A percentile compares a stretch with the other conserved stretches of the same genome.
Conservation (phyloP, 2,113 vertebrate species). For the Labeo rohita region DNA sequence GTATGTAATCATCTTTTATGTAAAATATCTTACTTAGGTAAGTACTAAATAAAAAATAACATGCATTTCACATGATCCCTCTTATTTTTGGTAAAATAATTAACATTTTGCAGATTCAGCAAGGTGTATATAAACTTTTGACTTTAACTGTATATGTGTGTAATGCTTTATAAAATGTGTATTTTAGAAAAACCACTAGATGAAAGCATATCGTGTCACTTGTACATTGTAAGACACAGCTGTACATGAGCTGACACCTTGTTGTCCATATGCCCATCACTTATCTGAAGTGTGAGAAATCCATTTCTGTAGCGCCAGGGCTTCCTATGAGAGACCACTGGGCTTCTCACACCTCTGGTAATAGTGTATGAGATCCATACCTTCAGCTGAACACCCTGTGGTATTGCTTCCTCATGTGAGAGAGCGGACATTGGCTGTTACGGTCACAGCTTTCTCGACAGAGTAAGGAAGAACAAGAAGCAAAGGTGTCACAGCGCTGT, state of each 20-base stretch:
- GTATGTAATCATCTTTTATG: too few relatives aligned
- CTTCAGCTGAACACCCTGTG: conserved; percentile 49
- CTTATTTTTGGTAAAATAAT: too few relatives aligned
- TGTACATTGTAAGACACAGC: not conserved
- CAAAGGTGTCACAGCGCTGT: not conserved
- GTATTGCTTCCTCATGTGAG: conserved; percentile 51
- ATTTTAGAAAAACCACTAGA: not conserved
- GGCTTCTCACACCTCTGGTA: conserved; percentile 48
- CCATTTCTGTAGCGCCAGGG: conserved; percentile 65
- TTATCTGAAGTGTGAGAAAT: conserved; percentile 78
- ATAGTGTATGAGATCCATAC: conserved; percentile 69
- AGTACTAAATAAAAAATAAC: too few relatives aligned
- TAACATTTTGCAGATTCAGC: too few relatives aligned
- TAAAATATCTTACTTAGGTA: too few relatives aligned
- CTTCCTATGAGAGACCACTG: conserved; percentile 11
- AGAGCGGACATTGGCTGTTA: conserved; percentile 26
- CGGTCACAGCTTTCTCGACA: conserved; percentile 6
- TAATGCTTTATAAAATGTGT: not conserved
- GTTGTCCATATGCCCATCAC: conserved; percentile 69
- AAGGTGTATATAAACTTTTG: too few relatives aligned
- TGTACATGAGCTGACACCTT: conserved; percentile 65
- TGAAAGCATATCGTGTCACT: not conserved
- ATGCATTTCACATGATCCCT: too few relatives aligned
- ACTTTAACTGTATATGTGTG: not conserved
- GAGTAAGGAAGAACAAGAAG: not conserved